Base-by-base conservation (phyloP, 2,888 invertebrate genomes). In the Hyles lineata region DNA sequence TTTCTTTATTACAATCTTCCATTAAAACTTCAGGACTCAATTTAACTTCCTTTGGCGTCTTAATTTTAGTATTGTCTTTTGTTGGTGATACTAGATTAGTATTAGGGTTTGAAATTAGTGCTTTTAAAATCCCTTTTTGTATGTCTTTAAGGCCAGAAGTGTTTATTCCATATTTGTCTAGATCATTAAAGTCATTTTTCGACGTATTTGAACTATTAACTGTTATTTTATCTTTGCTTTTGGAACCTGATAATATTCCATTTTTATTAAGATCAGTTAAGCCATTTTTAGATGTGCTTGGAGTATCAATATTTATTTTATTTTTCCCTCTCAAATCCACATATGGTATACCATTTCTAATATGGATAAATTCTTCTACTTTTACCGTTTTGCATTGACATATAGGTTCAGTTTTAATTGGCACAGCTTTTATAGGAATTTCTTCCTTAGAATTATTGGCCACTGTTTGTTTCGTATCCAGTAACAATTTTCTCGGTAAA, bases 1-100 rank as follows among this genome's bases (percentile, higher is more conserved):
- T 82, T 19, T 84, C 79, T 50, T 70, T 82, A n/a, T 85, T 87
- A 23, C 87, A 87, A 70, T 89, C 83, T 21, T 79, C 79, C 76
- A 82, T 81, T 2, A 87, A 74, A 0, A 83, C 69, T 1, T 74
- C 55, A 0, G 85, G 82, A 0, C 74, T 70, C 0, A 79, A 29
- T 7, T 17, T n/a, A 58, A 58, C 55, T 19, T 61, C 23, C 7
- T 52, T 52, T 29, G 19, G 3, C 19, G 2, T 52, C 1, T 52
- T 19, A 25, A 23, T 2, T 25, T 70, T 25, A 23, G n/a, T 11
- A 25, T 29, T 15, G 23, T 21, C 21, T 50, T 6, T 67, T n/a
- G 21, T 67, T 9, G 69, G 23, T 6, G 25, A 11, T 2, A 43
- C 43, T 43, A 43, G 8, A 19, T 1, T 32, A 69, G 1, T 8